Base-by-base conservation (phyloP, 2,797 vertebrate genomes). In the Tangara arthus region DNA sequence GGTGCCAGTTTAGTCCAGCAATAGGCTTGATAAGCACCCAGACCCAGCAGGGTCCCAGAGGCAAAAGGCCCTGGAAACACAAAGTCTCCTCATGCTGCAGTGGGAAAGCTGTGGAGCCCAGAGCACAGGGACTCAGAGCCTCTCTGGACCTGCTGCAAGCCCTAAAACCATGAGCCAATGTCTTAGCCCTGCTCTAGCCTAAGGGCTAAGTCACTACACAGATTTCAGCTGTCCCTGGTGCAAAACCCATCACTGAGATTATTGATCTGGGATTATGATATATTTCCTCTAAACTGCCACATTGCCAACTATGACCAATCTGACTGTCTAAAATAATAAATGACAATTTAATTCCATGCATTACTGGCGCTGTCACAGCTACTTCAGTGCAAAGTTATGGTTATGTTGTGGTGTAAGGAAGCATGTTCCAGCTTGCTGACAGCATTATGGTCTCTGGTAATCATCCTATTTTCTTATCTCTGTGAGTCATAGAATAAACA, bases 31-130 rank as follows among this genome's bases (percentile, higher is more conserved):
- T 13, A 41, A 49, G 28, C 17, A 41, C 11, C 4, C 61, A 47
- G 22, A 30, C 10, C 6, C 61, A 50, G 20, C 22, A 82, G 27
- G 11, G 53, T 8, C 2, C 22, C 35, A 39, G 16, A 84, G 21
- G 9, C 14, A 37, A 52, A 73, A 39, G 76, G 30, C 23, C n/a
- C 37, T 63, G 52, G n/a, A 85, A 85, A 15, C 10, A 30, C 16
- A 42, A 0, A 0, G 0, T 20, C 11, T 73, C 16, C 28, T 22
- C 15, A 18, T 2, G 4, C 8, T 83, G 50, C 22, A 3, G 1
- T 28, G 52, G 18, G 27, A 91, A 82, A 71, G 21, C 39, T 26
- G 12, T 56, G 27, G 56, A 66, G 27, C 6, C 9, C 12, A 28
- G 4, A 14, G 11, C 15, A 14, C 16, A 11, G 19, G 14, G 35